phyloP scores from a whole-genome alignment of 2,113 vertebrate species.

The Saguinus imperator region DNA sequence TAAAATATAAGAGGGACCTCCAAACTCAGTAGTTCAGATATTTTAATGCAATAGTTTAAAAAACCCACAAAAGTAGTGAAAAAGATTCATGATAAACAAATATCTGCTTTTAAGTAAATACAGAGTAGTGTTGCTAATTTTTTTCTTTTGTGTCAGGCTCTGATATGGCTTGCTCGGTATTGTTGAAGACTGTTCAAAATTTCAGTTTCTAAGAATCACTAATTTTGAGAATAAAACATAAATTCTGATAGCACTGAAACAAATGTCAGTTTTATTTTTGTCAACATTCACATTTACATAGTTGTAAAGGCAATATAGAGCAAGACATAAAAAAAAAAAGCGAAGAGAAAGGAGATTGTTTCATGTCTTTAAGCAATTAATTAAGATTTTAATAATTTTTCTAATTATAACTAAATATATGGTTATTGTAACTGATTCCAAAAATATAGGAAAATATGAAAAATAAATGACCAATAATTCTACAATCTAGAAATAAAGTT shows the following conservation, averaged over 20 bases:
- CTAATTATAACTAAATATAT: neutral
- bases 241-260: neutral
- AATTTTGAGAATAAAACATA: neutral
- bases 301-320: neutral
- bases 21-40: neutral
- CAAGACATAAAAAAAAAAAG: neutral
- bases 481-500: neutral
- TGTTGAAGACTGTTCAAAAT: neutral
- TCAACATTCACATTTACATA: neutral
- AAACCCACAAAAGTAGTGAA: neutral
- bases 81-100: neutral
- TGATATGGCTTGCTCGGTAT: neutral
- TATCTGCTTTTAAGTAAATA: neutral
- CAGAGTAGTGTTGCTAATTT: neutral
- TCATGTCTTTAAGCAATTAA: neutral
- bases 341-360: neutral
- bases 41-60: neutral
- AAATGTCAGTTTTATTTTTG: neutral
- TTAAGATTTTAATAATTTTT: neutral
- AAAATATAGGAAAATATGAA: neutral
- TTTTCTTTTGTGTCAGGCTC: neutral
- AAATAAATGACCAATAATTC: neutral
- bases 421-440: neutral
- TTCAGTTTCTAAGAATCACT: neutral
- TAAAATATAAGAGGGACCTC: neutral